Base-by-base conservation (phyloP, 2,797 vertebrate species). In the Phylloscopus collybita region DNA sequence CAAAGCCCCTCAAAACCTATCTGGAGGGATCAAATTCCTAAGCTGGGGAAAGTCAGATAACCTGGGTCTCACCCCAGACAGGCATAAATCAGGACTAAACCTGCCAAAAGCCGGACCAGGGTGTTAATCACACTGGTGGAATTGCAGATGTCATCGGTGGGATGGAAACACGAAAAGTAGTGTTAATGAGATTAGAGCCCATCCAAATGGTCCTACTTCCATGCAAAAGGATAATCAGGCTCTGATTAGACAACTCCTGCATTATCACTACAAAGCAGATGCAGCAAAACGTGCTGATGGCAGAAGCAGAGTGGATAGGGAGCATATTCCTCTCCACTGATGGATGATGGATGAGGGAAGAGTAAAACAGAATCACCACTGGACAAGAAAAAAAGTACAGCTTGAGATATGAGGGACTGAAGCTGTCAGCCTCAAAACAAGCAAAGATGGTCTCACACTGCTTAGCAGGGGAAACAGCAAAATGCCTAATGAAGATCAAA, bases 171-270 rank as follows among this genome's bases (percentile, higher is more conserved):
- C 60, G 7, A 21, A 25, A 90, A 45, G 27, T 1, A 15, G 66
- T 19, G 84, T 59, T 83, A 96, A 93, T 42, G 82, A 92, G 75
- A 93, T 94, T 74, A 94, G 73, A 85, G 29, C 29, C 92, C 73
- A 70, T 88, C 85, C 85, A 79, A 92, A 86, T 3, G 66, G 61
- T 51, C 6, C 76, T 20, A n/a, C 84, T 76, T 78, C 74, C 64
- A 66, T 3, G 5, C 9, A 6, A 60, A 84, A 47, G 73, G 80
- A 88, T 47, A 70, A 83, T 88, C 88, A 91, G 62, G 38, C 73
- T 91, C 50, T 75, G 72, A 79, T 82, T 49, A 90, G 62, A 72
- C 75, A 80, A 70, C 49, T 88, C 61, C 60, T 62, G 29, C 2
- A 57, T 69, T 64, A 72, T 20, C 40, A 42, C 69, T 94, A 88